Conservation (phyloP, 37 sponge, comb jelly and placozoan species). For the Tethya wilhelma region DNA sequence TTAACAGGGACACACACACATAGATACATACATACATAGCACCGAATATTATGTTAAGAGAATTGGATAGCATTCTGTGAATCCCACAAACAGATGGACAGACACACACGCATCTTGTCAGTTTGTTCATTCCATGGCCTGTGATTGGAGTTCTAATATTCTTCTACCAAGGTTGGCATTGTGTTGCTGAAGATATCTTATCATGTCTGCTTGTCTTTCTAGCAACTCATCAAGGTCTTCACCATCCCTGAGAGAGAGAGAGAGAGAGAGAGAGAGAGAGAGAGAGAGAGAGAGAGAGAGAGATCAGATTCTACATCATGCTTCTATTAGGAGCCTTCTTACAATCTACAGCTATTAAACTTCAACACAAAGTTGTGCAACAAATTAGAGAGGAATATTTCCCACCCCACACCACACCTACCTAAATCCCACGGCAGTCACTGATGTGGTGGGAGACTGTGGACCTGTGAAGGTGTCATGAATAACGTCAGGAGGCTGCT, state of each 20-base stretch:
- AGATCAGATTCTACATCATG: background rate
- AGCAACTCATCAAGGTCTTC: slow-evolving; percentile 83
- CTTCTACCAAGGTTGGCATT: slow-evolving; percentile 88
- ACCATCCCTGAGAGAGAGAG: slow-evolving; percentile 58
- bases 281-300: slow-evolving; percentile 7
- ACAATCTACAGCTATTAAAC: background rate
- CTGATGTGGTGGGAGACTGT: slow-evolving; percentile 34
- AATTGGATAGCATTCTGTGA: too few relatives aligned
- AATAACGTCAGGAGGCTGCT: slow-evolving; percentile 58
- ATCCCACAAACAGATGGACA: too few relatives aligned
- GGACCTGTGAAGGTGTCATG: slow-evolving; percentile 45
- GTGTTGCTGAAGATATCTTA: slow-evolving; percentile 95
- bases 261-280: slow-evolving; percentile 23
- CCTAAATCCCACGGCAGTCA: slow-evolving; percentile 76
- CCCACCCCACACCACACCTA: background rate
- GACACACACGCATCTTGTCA: too few relatives aligned
- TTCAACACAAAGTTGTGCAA: background rate
- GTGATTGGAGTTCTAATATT: slow-evolving; percentile 74
- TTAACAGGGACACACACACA: too few relatives aligned
- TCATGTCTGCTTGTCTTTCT: slow-evolving; percentile 95
- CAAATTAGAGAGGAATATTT: background rate
- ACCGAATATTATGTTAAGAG: too few relatives aligned
- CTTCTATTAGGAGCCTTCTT: background rate
- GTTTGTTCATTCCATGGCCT: slow-evolving; percentile 37
- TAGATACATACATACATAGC: too few relatives aligned